Evolutionary conservation across 2,797 vertebrate genomes (phyloP).

Genomic region (Mionectes olivaceus): DNA sequence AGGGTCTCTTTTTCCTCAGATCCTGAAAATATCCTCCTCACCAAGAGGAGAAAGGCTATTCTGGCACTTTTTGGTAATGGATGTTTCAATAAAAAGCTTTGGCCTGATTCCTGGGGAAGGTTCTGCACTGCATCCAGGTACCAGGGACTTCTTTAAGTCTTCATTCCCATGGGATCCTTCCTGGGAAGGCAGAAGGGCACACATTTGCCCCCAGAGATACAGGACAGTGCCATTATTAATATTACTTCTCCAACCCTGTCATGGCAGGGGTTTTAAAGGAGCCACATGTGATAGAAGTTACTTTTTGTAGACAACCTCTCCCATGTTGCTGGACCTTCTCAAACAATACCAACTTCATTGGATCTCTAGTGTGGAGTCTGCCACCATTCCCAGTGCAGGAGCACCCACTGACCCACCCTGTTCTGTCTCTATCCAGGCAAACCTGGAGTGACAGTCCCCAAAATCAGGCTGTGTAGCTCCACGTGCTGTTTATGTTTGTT

Average conservation of each 20-base stretch:
- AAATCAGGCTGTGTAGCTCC: background rate
- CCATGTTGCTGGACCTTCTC: background rate
- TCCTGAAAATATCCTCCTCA: background rate
- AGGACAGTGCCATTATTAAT: background rate
- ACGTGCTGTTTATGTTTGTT: background rate
- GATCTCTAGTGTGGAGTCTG: background rate
- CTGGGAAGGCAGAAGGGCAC: too few relatives aligned
- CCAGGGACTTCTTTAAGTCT: background rate
- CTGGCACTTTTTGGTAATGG: background rate
- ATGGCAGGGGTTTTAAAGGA: background rate
- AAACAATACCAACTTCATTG: background rate
- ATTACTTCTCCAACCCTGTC: background rate
- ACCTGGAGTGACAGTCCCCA: background rate
- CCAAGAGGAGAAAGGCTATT: background rate
- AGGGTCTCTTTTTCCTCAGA: background rate
- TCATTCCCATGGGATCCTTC: background rate
- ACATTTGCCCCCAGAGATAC: background rate
- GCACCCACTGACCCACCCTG: background rate
- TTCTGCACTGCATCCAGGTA: background rate
- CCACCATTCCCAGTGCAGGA: background rate
- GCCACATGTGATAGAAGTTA: fast-evolving
- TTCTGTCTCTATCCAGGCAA: background rate
- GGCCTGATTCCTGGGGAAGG: background rate
- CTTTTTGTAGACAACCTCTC: background rate
- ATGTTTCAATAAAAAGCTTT: background rate